Base-by-base conservation (phyloP, 1,140 invertebrate genomes). In the Hypothenemus hampei region DNA sequence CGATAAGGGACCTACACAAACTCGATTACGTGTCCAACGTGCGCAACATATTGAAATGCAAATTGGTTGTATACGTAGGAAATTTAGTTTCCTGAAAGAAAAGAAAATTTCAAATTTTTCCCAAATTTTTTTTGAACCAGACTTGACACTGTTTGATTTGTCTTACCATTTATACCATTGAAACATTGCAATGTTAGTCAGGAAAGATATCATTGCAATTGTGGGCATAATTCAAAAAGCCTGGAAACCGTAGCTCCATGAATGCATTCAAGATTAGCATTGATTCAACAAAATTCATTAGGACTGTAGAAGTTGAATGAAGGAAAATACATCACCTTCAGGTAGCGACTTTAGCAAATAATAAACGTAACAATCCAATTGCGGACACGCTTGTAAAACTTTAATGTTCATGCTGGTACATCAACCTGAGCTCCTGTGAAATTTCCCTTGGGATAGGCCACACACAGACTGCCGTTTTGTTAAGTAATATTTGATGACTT, bases 401-500 rank as follows among this genome's bases (percentile, higher is more conserved):
- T 47, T 47, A 47, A 47, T 24, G 26, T 35, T 47, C 45, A 47
- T 47, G 45, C 13, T 33, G 45, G 26, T 47, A 47, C 29, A 47
- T 47, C 35, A 47, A 35, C 6, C 24, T 19, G 29, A 47, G 45
- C 31, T 47, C 24, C 45, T n/a, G 35, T 47, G 45, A 47, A 47
- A 47, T 47, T 47, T 47, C 45, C 45, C 45, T n/a, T 19, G 45
- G 24, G 45, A 47, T 4, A 33, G 31, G 26, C n/a, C n/a, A 16
- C 21, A 35, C 45, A 45, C 24, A 19, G 13, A 16, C 29, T 47
- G 26, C 4, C 29, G 45, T 47, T 47, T 47, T 35, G 29, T 47
- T 47, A 47, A 47, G 45, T 47, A 47, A 47, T 47, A 47, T 47
- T 47, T 47, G 45, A 47, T 47, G 29, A 47, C 11, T 45, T 45